Conservation (phyloP, 2,888 invertebrate species). For the Epirrhoe alternata region DNA sequence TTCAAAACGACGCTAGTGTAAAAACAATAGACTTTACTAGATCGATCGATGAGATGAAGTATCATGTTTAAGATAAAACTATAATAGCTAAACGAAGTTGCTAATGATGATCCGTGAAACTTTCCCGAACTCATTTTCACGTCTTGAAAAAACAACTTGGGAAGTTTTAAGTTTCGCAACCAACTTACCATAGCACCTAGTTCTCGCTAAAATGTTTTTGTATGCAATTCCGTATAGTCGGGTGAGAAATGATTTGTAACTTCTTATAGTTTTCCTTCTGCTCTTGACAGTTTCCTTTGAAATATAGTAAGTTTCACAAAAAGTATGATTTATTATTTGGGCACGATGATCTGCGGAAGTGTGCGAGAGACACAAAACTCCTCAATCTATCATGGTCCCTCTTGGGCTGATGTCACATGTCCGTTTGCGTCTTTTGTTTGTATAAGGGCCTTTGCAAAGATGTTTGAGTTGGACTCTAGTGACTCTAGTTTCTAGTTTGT, state of each 20-base stretch:
- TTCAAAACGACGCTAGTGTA: too few species aligned
- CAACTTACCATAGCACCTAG: not conserved
- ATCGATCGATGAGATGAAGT: too few species aligned
- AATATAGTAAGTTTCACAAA: conserved; percentile 4
- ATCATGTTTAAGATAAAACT: too few species aligned
- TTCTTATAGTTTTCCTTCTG: not conserved
- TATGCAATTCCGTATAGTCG: not conserved
- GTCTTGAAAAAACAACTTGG: not conserved
- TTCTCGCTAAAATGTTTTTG: not conserved
- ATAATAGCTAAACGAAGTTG: not conserved
- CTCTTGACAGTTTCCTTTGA: not conserved
- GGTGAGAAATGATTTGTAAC: not conserved
- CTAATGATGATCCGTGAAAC: not conserved
- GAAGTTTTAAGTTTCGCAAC: not conserved
- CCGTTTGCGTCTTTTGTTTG: not conserved
- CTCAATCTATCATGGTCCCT: conserved; percentile 7
- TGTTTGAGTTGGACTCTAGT: too few species aligned
- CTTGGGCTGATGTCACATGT: conserved; percentile 4
- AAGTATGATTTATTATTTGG: conserved; percentile 3
- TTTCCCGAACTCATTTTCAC: conserved; percentile 3
- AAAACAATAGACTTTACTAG: too few species aligned
- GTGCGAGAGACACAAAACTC: conserved; percentile 1
- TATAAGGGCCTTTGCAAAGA: too few species aligned
- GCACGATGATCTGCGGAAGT: not conserved
- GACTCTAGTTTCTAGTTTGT: too few species aligned